phyloP scores from a whole-genome alignment of 1,140 invertebrate species.

The Liolophura sinensis region DNA sequence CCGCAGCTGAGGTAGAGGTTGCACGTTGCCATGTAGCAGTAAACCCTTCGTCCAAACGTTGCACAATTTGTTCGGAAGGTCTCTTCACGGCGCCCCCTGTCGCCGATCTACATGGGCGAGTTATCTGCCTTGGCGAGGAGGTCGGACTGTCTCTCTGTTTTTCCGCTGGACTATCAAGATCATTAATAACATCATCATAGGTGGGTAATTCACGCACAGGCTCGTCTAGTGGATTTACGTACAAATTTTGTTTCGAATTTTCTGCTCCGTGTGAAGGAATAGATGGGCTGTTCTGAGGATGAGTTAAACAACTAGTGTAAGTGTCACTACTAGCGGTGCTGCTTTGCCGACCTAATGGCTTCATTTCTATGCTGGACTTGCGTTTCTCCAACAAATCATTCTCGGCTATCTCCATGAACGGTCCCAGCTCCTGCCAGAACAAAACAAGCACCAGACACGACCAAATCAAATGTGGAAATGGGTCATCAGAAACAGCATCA shows the following conservation, averaged over 20 bases:
- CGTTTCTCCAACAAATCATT: conserved; percentile 82
- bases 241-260: conserved; percentile 72
- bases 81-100: conserved; percentile 5
- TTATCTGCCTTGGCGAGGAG: too few relatives aligned
- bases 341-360: conserved; percentile 63
- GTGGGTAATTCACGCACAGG: conserved; percentile 58
- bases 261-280: conserved; percentile 22
- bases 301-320: conserved; percentile 93
- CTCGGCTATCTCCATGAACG: conserved; percentile 83
- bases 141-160: too few relatives aligned
- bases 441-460: too few relatives aligned
- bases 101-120: not conserved
- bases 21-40: conserved; percentile 47
- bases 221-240: conserved; percentile 84
- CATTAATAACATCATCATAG: conserved; percentile 14
- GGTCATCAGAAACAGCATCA: too few relatives aligned
- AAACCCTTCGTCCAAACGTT: conserved; percentile 46
- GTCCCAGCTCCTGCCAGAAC: too few relatives aligned
- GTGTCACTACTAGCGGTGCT: conserved; percentile 77
- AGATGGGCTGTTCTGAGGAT: conserved; percentile 65
- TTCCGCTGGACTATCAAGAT: too few relatives aligned
- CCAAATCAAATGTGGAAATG: too few relatives aligned
- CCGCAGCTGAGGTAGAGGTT: too few relatives aligned
- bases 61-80: conserved; percentile 42
- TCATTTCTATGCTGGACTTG: conserved; percentile 79